Evolutionary conservation across 2,113 vertebrate genomes (phyloP).

Genomic region (Aix galericulata): DNA sequence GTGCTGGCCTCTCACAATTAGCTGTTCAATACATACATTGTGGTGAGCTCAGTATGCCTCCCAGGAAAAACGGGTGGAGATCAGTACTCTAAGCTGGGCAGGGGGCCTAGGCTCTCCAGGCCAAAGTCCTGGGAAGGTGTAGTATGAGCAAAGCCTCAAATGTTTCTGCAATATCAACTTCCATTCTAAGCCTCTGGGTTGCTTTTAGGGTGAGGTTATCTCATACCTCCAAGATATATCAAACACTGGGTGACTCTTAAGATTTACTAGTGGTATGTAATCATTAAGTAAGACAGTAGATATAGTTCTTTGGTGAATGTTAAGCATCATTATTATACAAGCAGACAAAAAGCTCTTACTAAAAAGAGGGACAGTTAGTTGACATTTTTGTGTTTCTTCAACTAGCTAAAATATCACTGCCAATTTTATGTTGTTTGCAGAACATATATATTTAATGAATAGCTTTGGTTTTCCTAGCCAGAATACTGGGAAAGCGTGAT

Average conservation of each 20-base stretch:
- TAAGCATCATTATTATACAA: background rate
- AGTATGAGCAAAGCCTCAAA: background rate
- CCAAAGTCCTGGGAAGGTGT: background rate
- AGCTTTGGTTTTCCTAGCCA: background rate
- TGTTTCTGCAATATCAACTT: background rate
- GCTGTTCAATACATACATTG: background rate
- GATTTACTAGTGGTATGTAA: background rate
- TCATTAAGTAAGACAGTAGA: background rate
- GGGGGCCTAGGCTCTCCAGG: background rate
- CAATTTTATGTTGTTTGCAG: background rate
- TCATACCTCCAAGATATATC: background rate
- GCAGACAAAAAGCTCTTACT: background rate
- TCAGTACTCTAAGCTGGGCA: background rate
- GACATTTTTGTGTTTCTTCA: background rate
- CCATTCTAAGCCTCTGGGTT: background rate
- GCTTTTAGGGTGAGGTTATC: background rate
- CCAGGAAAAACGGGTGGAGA: background rate
- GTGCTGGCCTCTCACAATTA: background rate
- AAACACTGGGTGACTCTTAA: background rate
- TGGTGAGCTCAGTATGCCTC: background rate
- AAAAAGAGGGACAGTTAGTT: background rate
- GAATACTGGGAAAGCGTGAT: background rate
- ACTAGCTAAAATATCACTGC: background rate
- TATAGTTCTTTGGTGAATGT: background rate
- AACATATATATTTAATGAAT: constrained; percentile 22